phyloP scores from a whole-genome alignment of 2,888 invertebrate species.

The Lepidochitona cinerea region DNA sequence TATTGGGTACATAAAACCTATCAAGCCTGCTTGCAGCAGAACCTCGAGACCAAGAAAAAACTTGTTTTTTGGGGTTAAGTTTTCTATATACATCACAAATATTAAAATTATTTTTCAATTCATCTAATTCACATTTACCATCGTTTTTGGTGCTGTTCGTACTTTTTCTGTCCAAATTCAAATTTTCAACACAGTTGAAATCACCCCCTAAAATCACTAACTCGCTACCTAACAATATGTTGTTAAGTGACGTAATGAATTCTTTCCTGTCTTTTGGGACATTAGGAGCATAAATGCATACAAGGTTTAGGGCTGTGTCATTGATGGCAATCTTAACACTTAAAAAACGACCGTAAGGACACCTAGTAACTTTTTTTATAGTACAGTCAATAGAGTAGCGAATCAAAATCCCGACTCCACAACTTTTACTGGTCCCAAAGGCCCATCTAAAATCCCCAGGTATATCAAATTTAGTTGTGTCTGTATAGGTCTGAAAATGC shows the following conservation, averaged over 20 bases:
- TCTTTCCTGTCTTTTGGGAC: not conserved
- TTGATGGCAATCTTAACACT: not conserved
- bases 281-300: not conserved
- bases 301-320: not conserved
- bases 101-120: constrained; percentile 14
- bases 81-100: constrained; percentile 21
- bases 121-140: constrained; percentile 9
- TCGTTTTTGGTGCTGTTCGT: constrained; percentile 8
- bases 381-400: not conserved
- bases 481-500: not conserved
- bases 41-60: no score
- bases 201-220: constrained; percentile 20
- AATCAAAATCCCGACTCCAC: not conserved
- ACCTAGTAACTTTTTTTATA: not conserved
- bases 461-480: no score
- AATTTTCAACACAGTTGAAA: constrained; percentile 25
- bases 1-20: no score
- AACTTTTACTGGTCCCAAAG: not conserved
- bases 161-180: no score
- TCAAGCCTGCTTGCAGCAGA: no score
- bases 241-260: not conserved
- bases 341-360: not conserved
- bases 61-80: no score
- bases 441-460: not conserved
- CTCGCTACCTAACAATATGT: not conserved